Evolutionary conservation across 1,140 invertebrate species (phyloP).

Genomic region (Papilio aristodemus): DNA sequence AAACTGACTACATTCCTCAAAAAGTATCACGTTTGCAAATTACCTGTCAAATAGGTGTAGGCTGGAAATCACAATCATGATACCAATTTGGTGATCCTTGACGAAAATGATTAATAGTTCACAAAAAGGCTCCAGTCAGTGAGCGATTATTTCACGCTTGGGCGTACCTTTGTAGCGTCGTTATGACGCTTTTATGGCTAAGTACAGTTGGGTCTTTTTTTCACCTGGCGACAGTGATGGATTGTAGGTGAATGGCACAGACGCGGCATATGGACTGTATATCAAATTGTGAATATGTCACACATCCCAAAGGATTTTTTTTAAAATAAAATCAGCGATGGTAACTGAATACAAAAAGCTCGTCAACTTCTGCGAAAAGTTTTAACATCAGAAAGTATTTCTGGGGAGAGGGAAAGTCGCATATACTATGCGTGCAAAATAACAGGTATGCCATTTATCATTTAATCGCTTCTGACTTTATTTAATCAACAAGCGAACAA

Average conservation of each 20-base stretch:
- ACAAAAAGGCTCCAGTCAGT: constrained; percentile 24
- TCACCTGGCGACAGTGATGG: constrained; percentile 21
- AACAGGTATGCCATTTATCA: no score
- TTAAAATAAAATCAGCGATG: background rate
- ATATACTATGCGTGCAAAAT: no score
- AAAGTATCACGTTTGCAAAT: background rate
- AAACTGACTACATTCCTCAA: no score
- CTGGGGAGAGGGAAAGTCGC: no score
- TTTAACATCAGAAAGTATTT: no score
- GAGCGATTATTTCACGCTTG: constrained; percentile 21
- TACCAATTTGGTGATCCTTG: background rate
- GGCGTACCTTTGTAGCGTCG: constrained; percentile 18
- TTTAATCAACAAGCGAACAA: no score
- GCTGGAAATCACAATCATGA: background rate
- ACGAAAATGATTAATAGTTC: constrained; percentile 20
- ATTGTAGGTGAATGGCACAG: background rate
- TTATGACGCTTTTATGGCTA: constrained; percentile 7
- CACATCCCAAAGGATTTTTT: background rate
- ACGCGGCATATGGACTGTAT: constrained; percentile 1
- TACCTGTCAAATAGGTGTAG: background rate
- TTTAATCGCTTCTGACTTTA: no score
- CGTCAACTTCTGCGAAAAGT: background rate
- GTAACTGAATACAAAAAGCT: background rate
- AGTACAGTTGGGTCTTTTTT: constrained; percentile 12
- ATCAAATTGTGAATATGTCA: constrained; percentile 19